Percentiles rank a stretch among this genome's conserved stretches.
These are phyloP conservation scores for Trypoxylus dichotomus DNA, from an alignment of 1,140 invertebrate species.

Conservation along the genomic window DNA sequence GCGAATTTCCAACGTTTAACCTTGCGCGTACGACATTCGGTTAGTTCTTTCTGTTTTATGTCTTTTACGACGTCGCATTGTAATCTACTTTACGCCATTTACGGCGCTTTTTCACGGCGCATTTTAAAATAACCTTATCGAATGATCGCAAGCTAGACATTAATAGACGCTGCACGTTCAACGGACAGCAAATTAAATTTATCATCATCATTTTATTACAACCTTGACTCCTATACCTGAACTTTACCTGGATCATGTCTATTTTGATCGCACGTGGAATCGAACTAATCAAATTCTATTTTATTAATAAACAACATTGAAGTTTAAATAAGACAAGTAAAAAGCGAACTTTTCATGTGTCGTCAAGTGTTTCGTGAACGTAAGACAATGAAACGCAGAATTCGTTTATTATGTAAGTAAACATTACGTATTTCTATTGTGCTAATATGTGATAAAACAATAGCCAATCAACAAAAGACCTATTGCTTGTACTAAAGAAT, in stretches of 20 bases:
- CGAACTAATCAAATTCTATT: background rate
- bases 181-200: slow-evolving; percentile 16
- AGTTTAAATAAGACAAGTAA: background rate
- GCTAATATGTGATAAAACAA: background rate
- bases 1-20: background rate
- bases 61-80: background rate
- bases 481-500: too few relatives aligned
- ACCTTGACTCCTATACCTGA: slow-evolving; percentile 4
- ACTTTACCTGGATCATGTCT: slow-evolving; percentile 11
- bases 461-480: background rate
- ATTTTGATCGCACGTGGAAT: background rate
- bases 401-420: slow-evolving; percentile 6
- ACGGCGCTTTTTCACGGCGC: background rate
- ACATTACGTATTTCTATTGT: background rate
- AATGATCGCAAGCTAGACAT: background rate
- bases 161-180: background rate
- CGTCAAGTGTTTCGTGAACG: background rate
- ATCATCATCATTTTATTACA: slow-evolving; percentile 13
- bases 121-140: slow-evolving; percentile 1
- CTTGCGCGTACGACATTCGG: background rate
- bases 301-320: background rate
- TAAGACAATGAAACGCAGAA: slow-evolving; percentile 14
- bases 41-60: too few relatives aligned
- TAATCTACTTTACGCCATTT: background rate
- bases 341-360: background rate